Evolutionary conservation across 2,797 vertebrate species (phyloP), one percentile per base, ranked within the genome.

Genomic region (Oreonectes daqikongensis): DNA sequence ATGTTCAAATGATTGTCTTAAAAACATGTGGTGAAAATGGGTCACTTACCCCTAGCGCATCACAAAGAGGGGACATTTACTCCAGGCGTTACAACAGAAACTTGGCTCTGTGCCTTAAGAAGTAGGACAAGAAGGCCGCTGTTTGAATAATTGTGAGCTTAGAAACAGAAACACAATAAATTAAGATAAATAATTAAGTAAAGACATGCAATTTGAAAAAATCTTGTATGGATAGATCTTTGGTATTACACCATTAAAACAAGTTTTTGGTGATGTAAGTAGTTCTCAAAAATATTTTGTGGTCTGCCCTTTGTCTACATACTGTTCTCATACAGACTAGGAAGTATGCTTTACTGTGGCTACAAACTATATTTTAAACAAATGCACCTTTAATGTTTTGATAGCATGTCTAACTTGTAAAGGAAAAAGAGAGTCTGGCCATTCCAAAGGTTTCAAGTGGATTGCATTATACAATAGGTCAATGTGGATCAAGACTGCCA

Each of bases 401-500:
- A 32, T 59, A 11, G 52, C 40, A 22, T 28, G 60, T 65, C 46
- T 55, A 48, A 65, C 53, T 8, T 48, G 2, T 14, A 18, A 18
- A 50, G 44, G 1, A 5, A 48, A 38, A 35, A 52, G 30, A 5
- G 10, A 64, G 30, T 11, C 32, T 26, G 50, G 22, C 32, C 22
- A 12, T 64, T 28, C n/a, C 22, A 74, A 44, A 30, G 24, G 61
- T 22, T 65, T 28, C 12, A 61, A 22, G 30, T 38, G 24, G 66
- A 26, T 26, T 32, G 57, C 46, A 5, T 5, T 50, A 15, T n/a
- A n/a, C n/a, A n/a, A n/a, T 14, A 15, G 63, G 69, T 55, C 66
- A 55, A 18, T 67, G 15, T 83, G 82, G 88, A 88, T 83, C 89
- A 90, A 92, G 84, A 91, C 88, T 90, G 90, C 89, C 93, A 88